These are phyloP conservation scores for Upupa epops DNA, from an alignment of 2,113 vertebrate species.

Conservation along the genomic window DNA sequence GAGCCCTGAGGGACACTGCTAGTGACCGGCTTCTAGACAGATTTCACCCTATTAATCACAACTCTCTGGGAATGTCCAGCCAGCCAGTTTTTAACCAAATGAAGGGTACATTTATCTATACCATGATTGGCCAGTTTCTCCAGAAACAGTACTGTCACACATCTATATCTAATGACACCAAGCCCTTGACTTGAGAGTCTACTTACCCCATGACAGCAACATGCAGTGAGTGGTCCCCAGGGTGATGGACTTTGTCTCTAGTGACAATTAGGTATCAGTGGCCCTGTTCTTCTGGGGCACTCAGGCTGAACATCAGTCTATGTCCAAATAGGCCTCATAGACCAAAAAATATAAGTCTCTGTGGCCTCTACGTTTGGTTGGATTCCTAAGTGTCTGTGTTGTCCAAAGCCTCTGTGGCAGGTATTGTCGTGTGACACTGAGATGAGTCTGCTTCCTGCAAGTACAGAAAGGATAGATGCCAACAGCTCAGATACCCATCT, in stretches of 20 bases:
- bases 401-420: neutral
- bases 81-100: too few species aligned
- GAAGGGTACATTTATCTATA: too few species aligned
- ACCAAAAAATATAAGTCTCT: neutral
- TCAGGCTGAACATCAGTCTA: neutral
- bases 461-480: accelerated
- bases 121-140: too few species aligned
- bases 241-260: neutral
- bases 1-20: too few species aligned
- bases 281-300: neutral
- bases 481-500: neutral
- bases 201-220: accelerated
- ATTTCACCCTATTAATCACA: too few species aligned
- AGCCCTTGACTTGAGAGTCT: too few species aligned
- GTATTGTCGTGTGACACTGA: accelerated
- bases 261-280: neutral
- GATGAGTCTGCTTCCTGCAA: accelerated
- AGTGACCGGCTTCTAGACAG: too few species aligned
- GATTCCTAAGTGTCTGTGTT: accelerated
- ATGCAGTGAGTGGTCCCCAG: accelerated
- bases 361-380: neutral
- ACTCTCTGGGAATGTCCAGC: too few species aligned
- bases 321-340: accelerated
- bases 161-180: neutral
- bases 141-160: neutral